Percentiles rank a stretch among this genome's conserved stretches.
Conservation (phyloP, 1,140 invertebrate genomes). For the Magallana angulata region DNA sequence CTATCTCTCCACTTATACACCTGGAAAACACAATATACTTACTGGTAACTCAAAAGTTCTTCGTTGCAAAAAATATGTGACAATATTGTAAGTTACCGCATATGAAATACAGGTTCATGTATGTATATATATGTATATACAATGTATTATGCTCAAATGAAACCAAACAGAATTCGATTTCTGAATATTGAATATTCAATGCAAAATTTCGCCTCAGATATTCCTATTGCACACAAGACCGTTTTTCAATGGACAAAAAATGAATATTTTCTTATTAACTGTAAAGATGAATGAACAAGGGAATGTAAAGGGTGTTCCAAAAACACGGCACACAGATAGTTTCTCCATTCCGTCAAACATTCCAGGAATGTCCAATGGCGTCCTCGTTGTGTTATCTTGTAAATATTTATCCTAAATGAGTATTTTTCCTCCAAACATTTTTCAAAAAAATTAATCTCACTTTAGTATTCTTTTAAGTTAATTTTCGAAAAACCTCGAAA, state of each 20-base stretch:
- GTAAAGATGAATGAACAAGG: not conserved
- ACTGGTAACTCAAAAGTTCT: not conserved
- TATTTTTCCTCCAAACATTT: not conserved
- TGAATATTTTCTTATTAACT: not conserved
- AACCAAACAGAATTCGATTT: not conserved
- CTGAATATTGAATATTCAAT: slow-evolving; percentile 3
- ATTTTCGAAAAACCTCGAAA: too few relatives aligned
- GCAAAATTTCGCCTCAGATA: not conserved
- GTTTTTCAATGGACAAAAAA: not conserved
- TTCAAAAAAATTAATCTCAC: not conserved
- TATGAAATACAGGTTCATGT: not conserved
- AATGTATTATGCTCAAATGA: not conserved
- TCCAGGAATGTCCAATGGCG: not conserved
- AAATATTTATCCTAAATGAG: not conserved
- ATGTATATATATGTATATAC: not conserved
- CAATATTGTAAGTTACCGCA: not conserved
- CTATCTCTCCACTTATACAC: not conserved
- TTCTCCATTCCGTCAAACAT: not conserved
- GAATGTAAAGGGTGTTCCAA: slow-evolving; percentile 10
- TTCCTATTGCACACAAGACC: slow-evolving; percentile 3
- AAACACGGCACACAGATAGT: not conserved
- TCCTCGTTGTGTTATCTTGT: too few relatives aligned
- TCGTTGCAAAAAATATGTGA: slow-evolving; percentile 25
- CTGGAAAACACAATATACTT: not conserved
- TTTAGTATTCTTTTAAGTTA: not conserved